Evolutionary conservation across 2,113 vertebrate species (phyloP), one percentile per base, ranked within the genome.

Genomic region (Pterocles burchelli): DNA sequence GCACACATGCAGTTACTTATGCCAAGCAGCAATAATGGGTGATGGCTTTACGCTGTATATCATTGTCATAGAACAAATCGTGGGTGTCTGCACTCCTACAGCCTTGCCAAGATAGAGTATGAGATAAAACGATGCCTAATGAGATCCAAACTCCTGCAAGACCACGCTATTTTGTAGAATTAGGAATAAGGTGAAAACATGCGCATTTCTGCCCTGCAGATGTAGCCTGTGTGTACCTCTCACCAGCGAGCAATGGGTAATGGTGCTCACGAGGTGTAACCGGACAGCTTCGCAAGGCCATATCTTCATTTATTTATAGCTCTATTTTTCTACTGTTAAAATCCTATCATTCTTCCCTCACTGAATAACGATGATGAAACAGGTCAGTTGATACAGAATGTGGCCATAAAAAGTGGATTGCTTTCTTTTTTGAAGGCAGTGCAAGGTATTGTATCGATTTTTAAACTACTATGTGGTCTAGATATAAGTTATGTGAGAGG

Each of bases 351-450:
- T 67, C 33, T 85, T 14, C 28, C 15, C 57, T 67, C 14, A 19
- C 19, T 43, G 33, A 79, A 22, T 51, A 68, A 59, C 0, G 2
- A 48, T 24, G 57, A 70, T 65, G 33, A 26, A 73, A 61, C 9
- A 7, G 19, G 38, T 61, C 51, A 74, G 24, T 48, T 87, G 25
- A 66, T 58, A n/a, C 51, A 85, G 61, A 63, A 73, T 9, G 28
- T 36, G 33, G 28, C 55, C 61, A 1, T 31, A 70, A 61, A 18
- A 31, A 46, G 28, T 46, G 28, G 36, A 54, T 77, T 48, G 6
- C 48, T 78, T 70, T 38, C 5, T 38, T 83, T 94, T 94, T 72
- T 77, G 28, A 46, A 89, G 74, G n/a, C 36, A 85, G 28, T 24
- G 18, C 61, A 49, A 82, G 34, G 17, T 71, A 66, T 20, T 52